A percentile compares a stretch with the other conserved stretches of the same genome.
These are phyloP conservation scores for Fragum sueziense DNA, from an alignment of 2,888 invertebrate species.

Conservation along the genomic window DNA sequence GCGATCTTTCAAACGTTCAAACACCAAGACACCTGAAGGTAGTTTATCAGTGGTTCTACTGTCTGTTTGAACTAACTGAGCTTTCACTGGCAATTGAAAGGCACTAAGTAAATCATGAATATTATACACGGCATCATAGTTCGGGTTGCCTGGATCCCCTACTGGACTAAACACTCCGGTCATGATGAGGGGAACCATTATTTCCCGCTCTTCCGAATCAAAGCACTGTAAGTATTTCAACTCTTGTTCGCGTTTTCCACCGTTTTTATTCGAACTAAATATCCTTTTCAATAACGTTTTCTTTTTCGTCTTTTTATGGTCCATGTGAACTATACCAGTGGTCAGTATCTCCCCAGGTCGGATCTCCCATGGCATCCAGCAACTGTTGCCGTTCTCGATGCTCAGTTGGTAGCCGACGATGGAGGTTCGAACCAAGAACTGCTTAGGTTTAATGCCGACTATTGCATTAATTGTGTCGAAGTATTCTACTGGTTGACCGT, in stretches of 20 bases:
- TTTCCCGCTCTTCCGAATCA: slow-evolving; percentile 70
- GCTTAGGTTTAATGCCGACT: slow-evolving; percentile 70
- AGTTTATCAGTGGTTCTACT: slow-evolving; percentile 41
- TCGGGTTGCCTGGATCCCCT: slow-evolving; percentile 69
- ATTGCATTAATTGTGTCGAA: slow-evolving; percentile 77
- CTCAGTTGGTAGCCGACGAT: slow-evolving; percentile 75
- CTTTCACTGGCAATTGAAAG: slow-evolving; percentile 74
- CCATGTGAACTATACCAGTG: slow-evolving; percentile 76
- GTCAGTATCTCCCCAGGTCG: slow-evolving; percentile 73
- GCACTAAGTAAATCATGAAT: slow-evolving; percentile 75
- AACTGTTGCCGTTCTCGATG: slow-evolving; percentile 68
- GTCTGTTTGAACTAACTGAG: slow-evolving; percentile 72
- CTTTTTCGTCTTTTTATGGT: slow-evolving; percentile 74
- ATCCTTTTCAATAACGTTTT: slow-evolving; percentile 73
- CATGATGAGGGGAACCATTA: slow-evolving; percentile 78
- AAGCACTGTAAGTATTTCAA: slow-evolving; percentile 77
- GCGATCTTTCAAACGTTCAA: slow-evolving; percentile 71
- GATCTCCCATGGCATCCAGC: slow-evolving; percentile 75
- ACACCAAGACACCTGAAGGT: slow-evolving; percentile 67
- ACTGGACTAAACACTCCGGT: slow-evolving; percentile 78
- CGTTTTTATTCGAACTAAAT: slow-evolving; percentile 66
- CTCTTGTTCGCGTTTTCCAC: slow-evolving; percentile 72
- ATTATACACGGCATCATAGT: slow-evolving; percentile 77
- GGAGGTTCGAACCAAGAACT: slow-evolving; percentile 75
- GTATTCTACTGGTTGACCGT: slow-evolving; percentile 78